Conservation (phyloP, 2,113 vertebrate species). For the Urocitellus parryii region DNA sequence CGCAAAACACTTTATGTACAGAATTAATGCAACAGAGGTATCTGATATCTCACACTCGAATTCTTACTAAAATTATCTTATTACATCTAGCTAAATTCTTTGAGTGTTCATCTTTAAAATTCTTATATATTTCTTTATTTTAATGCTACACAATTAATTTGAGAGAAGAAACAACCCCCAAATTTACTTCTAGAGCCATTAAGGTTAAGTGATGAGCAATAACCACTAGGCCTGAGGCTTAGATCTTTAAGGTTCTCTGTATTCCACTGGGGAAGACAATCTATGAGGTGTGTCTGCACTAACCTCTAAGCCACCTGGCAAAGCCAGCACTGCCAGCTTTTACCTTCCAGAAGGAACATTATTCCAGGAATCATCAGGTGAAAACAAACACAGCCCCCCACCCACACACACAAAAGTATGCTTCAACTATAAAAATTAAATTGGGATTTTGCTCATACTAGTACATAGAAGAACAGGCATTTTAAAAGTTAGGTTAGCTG, state of each 20-base stretch:
- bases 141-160: not conserved
- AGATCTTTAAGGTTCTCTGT: not conserved
- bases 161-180: not conserved
- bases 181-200: conserved; percentile 16
- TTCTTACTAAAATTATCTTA: not conserved
- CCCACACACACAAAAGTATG: not conserved
- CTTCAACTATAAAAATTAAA: not conserved
- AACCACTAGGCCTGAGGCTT: not conserved
- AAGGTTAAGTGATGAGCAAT: not conserved
- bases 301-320: not conserved
- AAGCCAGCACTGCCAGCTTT: not conserved
- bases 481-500: conserved; percentile 5
- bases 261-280: not conserved
- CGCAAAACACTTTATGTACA: not conserved
- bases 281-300: not conserved
- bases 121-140: conserved; percentile 23
- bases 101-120: conserved; percentile 3
- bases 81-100: not conserved
- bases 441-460: not conserved
- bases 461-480: not conserved
- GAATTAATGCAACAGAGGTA: not conserved
- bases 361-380: conserved; percentile 18
- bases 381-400: not conserved
- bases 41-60: not conserved
- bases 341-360: not conserved